Conservation (phyloP, 1,140 invertebrate species). For the Marisa cornuarietis region DNA sequence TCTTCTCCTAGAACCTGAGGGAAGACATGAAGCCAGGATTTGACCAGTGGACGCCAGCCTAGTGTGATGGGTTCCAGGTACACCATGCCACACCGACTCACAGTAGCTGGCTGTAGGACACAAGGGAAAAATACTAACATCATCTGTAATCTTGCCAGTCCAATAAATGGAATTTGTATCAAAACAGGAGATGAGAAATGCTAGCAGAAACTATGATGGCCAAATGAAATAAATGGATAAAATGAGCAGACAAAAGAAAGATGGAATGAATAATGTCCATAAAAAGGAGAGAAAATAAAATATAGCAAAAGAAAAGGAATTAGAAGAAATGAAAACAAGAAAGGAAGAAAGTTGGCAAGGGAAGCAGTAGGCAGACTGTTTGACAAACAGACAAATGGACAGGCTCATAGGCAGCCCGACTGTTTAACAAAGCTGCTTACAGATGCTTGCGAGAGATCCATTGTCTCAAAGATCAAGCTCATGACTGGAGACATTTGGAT, state of each 20-base stretch:
- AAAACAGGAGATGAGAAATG: too few relatives aligned
- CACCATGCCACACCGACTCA: slow-evolving; percentile 67
- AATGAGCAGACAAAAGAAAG: not conserved
- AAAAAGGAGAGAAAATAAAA: not conserved
- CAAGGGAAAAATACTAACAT: not conserved
- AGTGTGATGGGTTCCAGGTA: slow-evolving; percentile 66
- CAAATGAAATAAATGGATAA: not conserved
- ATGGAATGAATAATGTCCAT: not conserved
- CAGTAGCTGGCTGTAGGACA: slow-evolving; percentile 64
- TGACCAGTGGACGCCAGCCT: slow-evolving; percentile 64
- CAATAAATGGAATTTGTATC: too few relatives aligned
- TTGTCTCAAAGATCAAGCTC: slow-evolving; percentile 68
- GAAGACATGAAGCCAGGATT: slow-evolving; percentile 61
- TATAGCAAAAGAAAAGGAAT: too few relatives aligned
- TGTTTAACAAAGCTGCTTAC: slow-evolving; percentile 48
- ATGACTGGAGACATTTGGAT: slow-evolving; percentile 67
- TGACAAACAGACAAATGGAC: not conserved
- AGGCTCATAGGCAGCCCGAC: too few relatives aligned
- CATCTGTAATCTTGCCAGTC: too few relatives aligned
- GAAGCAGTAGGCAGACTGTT: not conserved
- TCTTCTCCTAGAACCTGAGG: slow-evolving; percentile 52
- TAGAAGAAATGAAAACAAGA: not conserved
- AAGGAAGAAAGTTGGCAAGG: too few relatives aligned
- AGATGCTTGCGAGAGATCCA: slow-evolving; percentile 71
- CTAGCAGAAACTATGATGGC: not conserved